A percentile compares a stretch with the other conserved stretches of the same genome.
Evolutionary conservation across 2,888 invertebrate genomes (phyloP).

Genomic region (Thecophora atra): DNA sequence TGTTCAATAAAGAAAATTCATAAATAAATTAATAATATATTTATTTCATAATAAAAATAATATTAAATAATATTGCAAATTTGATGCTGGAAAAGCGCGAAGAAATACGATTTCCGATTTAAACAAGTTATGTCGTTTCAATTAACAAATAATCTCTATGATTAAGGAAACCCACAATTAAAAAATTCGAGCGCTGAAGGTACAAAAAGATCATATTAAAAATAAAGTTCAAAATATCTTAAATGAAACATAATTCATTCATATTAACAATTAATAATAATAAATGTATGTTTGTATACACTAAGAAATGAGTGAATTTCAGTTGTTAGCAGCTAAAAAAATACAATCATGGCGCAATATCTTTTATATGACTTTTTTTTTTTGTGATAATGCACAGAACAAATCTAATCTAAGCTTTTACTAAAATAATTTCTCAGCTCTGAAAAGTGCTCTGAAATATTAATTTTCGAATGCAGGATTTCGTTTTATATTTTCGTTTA

Average conservation of each 20-base stretch:
- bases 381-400: too few relatives aligned
- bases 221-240: conserved; percentile 7
- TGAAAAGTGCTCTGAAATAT: too few relatives aligned
- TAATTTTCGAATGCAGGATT: too few relatives aligned
- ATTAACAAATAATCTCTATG: conserved; percentile 27
- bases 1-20: background rate
- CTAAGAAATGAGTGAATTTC: too few relatives aligned
- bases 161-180: conserved; percentile 47
- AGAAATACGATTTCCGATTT: background rate
- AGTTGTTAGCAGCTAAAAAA: too few relatives aligned
- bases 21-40: background rate
- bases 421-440: too few relatives aligned
- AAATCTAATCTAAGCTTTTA: too few relatives aligned
- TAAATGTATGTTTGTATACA: background rate
- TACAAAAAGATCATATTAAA: conserved; percentile 55
- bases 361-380: too few relatives aligned
- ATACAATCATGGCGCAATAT: too few relatives aligned
- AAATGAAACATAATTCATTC: conserved; percentile 27
- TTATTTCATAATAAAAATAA: background rate
- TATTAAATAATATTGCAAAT: background rate
- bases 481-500: too few relatives aligned
- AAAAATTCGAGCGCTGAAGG: conserved; percentile 65
- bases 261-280: background rate
- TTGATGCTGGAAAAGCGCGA: background rate
- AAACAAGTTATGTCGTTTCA: background rate